Conservation (phyloP, 1,140 invertebrate species). For the Whitmania pigra region DNA sequence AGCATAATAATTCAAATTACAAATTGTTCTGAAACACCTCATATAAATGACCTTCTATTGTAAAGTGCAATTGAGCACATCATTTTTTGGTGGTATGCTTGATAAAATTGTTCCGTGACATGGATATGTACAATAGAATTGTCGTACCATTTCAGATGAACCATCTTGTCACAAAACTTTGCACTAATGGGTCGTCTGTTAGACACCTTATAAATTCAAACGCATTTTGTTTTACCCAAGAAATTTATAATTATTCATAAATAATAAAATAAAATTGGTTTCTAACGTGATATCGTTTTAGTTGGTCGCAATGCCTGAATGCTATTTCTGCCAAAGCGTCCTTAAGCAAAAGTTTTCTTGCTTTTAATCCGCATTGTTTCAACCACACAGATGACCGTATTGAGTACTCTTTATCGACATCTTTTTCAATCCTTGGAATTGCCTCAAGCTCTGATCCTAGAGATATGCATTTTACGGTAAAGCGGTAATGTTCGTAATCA, state of each 20-base stretch:
- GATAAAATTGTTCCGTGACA: not conserved
- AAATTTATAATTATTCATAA: too few relatives aligned
- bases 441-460: not conserved
- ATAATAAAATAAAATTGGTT: too few relatives aligned
- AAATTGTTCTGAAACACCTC: not conserved
- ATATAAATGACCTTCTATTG: not conserved
- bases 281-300: not conserved
- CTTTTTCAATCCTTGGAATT: not conserved
- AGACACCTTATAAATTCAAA: not conserved
- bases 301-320: not conserved
- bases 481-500: not conserved
- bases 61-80: not conserved
- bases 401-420: not conserved
- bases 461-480: not conserved
- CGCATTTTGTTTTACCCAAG: not conserved
- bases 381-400: not conserved
- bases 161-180: not conserved
- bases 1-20: not conserved
- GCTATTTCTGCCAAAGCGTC: conserved; percentile 7
- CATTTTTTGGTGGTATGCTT: not conserved
- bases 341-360: conserved; percentile 6
- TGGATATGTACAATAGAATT: not conserved
- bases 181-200: not conserved
- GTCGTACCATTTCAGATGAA: conserved; percentile 7
- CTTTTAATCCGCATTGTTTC: conserved; percentile 6